phyloP scores from a whole-genome alignment of 1,140 invertebrate genomes.

The Mesaphorura yosii region DNA sequence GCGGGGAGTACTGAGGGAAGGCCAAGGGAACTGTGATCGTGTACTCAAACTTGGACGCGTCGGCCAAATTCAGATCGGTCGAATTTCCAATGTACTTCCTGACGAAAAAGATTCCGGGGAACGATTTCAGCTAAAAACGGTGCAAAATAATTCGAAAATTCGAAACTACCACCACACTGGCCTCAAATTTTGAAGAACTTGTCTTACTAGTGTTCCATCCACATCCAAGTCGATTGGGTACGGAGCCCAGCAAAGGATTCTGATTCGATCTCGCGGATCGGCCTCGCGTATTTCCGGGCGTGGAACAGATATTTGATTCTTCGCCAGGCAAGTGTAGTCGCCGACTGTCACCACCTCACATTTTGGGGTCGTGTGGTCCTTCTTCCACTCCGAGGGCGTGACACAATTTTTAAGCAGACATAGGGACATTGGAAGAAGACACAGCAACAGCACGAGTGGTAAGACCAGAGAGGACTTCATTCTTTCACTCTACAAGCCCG shows the following conservation, averaged over 20 bases:
- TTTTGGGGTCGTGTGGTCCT: neutral
- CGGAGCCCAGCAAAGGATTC: neutral
- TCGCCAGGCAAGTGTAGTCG: neutral
- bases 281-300: neutral
- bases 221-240: neutral
- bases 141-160: neutral
- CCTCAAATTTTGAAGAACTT: neutral
- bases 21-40: neutral
- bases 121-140: neutral
- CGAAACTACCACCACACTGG: neutral
- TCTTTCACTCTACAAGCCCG: too few species aligned
- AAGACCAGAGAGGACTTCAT: too few species aligned
- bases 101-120: neutral
- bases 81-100: neutral
- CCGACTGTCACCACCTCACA: neutral
- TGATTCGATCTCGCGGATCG: neutral
- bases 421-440: neutral
- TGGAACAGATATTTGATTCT: neutral
- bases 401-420: constrained; percentile 6
- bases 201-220: constrained; percentile 1
- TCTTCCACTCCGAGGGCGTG: neutral
- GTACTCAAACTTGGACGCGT: neutral
- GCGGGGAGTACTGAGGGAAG: neutral
- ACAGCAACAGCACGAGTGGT: too few species aligned
- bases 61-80: neutral